These are phyloP conservation scores for Sphaerophoria taeniata DNA, from an alignment of 2,888 invertebrate genomes.

Conservation along the genomic window DNA sequence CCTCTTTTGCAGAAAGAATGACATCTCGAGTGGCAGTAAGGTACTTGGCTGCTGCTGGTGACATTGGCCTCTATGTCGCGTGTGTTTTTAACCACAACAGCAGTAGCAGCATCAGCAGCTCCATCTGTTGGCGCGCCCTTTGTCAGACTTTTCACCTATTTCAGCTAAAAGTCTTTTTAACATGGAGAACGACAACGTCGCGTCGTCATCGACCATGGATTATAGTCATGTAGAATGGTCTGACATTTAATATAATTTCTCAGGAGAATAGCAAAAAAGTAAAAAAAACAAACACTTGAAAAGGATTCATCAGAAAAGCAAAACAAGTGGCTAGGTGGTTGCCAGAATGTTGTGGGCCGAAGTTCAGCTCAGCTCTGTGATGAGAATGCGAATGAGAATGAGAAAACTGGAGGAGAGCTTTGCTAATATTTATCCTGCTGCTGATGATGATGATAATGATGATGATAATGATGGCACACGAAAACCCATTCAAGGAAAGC, in stretches of 20 bases:
- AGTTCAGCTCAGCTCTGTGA: slow-evolving; percentile 39
- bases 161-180: slow-evolving; percentile 31
- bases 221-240: slow-evolving; percentile 29
- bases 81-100: slow-evolving; percentile 16
- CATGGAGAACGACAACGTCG: not conserved
- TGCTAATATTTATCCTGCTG: slow-evolving; percentile 67
- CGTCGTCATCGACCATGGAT: slow-evolving; percentile 32
- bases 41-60: slow-evolving; percentile 27
- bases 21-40: slow-evolving; percentile 39
- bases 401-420: slow-evolving; percentile 18
- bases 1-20: slow-evolving; percentile 56
- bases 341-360: slow-evolving; percentile 7
- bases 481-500: slow-evolving; percentile 18
- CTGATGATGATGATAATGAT: slow-evolving; percentile 66
- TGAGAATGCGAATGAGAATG: slow-evolving; percentile 9
- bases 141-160: slow-evolving; percentile 49
- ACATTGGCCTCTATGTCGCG: slow-evolving; percentile 58
- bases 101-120: slow-evolving; percentile 1
- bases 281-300: slow-evolving; percentile 12
- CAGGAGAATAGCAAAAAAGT: slow-evolving; percentile 21
- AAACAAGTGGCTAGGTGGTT: slow-evolving; percentile 16
- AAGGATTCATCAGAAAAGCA: slow-evolving; percentile 31
- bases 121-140: slow-evolving; percentile 15
- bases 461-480: slow-evolving; percentile 50
- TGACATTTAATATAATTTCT: slow-evolving; percentile 66